Conservation (phyloP, 2,113 vertebrate genomes). For the Tauraco erythrolophus region DNA sequence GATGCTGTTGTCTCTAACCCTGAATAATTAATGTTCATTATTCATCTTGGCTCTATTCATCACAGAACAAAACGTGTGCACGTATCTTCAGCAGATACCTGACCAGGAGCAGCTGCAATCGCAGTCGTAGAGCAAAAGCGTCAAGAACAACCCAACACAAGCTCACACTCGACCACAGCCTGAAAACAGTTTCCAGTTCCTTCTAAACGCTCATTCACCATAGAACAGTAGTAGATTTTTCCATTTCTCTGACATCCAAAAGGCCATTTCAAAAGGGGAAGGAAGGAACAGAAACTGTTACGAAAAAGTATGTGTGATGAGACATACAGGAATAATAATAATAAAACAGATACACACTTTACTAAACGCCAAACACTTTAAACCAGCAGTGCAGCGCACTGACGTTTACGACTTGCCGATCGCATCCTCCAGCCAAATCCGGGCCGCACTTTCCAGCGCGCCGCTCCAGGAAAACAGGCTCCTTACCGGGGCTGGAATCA, state of each 20-base stretch:
- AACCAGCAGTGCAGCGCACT: rapidly evolving
- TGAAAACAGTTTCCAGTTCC: too few relatives aligned
- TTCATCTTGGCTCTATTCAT: not conserved
- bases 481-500: constrained; percentile 31
- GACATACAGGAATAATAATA: not conserved
- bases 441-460: not conserved
- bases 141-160: not conserved
- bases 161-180: too few relatives aligned
- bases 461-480: not conserved
- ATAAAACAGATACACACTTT: too few relatives aligned
- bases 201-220: rapidly evolving
- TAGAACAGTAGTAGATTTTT: rapidly evolving
- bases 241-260: not conserved
- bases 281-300: not conserved
- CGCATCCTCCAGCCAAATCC: not conserved
- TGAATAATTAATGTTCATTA: not conserved
- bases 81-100: rapidly evolving
- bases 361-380: too few relatives aligned
- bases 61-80: not conserved
- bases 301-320: rapidly evolving
- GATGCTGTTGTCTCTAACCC: not conserved
- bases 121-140: too few relatives aligned
- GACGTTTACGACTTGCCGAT: too few relatives aligned
- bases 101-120: not conserved
- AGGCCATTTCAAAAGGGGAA: not conserved